Evolutionary conservation across 2,888 invertebrate genomes (phyloP).

Genomic region (Synanthedon vespiformis): DNA sequence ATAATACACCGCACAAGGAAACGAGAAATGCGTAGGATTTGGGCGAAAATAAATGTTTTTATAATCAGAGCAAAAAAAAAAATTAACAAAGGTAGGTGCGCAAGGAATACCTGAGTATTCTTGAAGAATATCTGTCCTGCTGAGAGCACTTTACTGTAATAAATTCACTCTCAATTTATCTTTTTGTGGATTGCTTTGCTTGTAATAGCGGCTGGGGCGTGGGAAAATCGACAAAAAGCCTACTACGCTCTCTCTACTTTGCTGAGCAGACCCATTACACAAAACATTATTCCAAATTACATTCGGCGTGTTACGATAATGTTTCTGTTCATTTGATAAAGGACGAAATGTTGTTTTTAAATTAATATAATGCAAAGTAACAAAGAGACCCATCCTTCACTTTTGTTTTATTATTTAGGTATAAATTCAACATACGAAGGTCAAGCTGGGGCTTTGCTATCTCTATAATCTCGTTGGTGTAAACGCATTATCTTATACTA

Average conservation of each 20-base stretch:
- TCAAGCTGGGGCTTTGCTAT: no score
- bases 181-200: slow-evolving; percentile 55
- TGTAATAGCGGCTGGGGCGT: slow-evolving; percentile 33
- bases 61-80: neutral
- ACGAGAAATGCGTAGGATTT: neutral
- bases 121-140: slow-evolving; percentile 43
- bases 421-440: neutral
- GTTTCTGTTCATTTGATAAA: slow-evolving; percentile 49
- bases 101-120: slow-evolving; percentile 41
- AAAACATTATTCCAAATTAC: slow-evolving; percentile 61
- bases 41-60: neutral
- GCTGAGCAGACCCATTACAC: slow-evolving; percentile 47
- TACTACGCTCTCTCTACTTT: slow-evolving; percentile 38
- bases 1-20: neutral
- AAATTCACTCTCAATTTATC: slow-evolving; percentile 57
- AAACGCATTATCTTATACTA: no score
- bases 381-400: slow-evolving; percentile 5
- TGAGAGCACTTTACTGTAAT: slow-evolving; percentile 52
- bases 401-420: slow-evolving; percentile 3
- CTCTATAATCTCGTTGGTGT: no score
- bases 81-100: slow-evolving; percentile 15
- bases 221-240: slow-evolving; percentile 39
- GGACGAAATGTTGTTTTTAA: slow-evolving; percentile 34
- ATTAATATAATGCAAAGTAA: neutral
- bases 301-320: slow-evolving; percentile 48